Evolutionary conservation across 1,140 invertebrate species (phyloP), one percentile per base, ranked within the genome.

Genomic region (Neodiprion fabricii): DNA sequence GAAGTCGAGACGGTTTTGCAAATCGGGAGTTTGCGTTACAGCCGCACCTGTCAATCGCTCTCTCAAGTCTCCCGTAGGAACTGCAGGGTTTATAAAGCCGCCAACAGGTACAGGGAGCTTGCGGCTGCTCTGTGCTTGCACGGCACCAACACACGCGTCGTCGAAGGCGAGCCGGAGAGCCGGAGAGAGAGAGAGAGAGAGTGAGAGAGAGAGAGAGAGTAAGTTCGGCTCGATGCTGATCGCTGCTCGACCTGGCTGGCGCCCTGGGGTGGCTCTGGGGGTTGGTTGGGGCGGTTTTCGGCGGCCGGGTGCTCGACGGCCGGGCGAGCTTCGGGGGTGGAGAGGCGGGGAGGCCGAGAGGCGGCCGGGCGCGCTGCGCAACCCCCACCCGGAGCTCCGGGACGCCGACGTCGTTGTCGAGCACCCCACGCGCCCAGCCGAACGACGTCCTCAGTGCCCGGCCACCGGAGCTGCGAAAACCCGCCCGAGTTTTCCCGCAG

Each of bases 211-310:
- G 17, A 17, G 17, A 21, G 17, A 21, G 17, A 21, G 17, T 0
- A 0, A 61, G 53, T 61, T 61, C n/a, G 53, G 53, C 53, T 61
- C 53, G 53, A 61, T 61, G 53, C 53, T 61, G 53, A 61, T 61
- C 53, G 53, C 53, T 61, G 53, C 53, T 61, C 53, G 53, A 61
- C 53, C 53, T 61, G 53, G 53, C 53, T 61, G 53, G 53, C 53
- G 53, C 53, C 53, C 53, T 61, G 53, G 53, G 53, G 53, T 12
- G 11, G 53, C n/a, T 61, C 53, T 61, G 53, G 53, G 53, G 53
- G 11, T 12, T 61, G 11, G 11, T 61, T 61, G 53, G 53, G 53
- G 53, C n/a, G 53, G 28, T 40, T 40, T 40, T 40, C 11, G 53
- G 11, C 53, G 8, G 53, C n/a, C 53, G 53, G 53, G 53, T 12